Evolutionary conservation across 2,113 vertebrate genomes (phyloP).

Genomic region (Anas platyrhynchos): DNA sequence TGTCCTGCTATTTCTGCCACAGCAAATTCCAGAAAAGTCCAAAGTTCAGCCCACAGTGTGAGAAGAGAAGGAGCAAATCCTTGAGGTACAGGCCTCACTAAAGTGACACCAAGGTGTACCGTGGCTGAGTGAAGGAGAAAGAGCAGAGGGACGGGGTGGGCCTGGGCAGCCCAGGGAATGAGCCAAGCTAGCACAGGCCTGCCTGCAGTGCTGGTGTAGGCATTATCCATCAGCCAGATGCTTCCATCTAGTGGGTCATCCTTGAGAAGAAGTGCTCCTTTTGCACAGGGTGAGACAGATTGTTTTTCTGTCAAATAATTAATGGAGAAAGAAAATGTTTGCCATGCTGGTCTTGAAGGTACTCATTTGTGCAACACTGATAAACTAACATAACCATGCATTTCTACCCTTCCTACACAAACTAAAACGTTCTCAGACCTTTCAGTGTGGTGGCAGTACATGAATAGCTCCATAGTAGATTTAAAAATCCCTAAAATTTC

Average conservation of each 20-base stretch:
- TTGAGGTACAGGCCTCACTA: background rate
- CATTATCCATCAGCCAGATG: background rate
- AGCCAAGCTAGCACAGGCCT: background rate
- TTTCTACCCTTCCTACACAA: background rate
- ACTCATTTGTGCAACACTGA: background rate
- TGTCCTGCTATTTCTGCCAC: background rate
- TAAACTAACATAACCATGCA: background rate
- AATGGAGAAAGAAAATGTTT: background rate
- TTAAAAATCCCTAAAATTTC: background rate
- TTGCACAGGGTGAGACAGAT: background rate
- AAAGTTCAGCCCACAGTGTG: background rate
- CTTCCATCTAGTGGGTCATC: background rate
- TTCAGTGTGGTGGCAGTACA: background rate
- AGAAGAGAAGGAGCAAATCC: background rate
- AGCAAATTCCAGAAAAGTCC: background rate
- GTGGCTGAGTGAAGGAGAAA: background rate
- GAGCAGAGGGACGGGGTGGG: background rate
- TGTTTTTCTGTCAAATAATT: background rate
- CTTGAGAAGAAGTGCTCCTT: background rate
- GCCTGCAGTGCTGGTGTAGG: background rate
- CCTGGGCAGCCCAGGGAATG: background rate
- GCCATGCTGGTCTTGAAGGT: background rate
- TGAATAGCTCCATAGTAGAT: background rate
- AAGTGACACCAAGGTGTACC: background rate
- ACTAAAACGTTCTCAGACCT: background rate